These are phyloP conservation scores for Oscheius sp. DNA, from an alignment of 2,888 invertebrate species.

Conservation along the genomic window DNA sequence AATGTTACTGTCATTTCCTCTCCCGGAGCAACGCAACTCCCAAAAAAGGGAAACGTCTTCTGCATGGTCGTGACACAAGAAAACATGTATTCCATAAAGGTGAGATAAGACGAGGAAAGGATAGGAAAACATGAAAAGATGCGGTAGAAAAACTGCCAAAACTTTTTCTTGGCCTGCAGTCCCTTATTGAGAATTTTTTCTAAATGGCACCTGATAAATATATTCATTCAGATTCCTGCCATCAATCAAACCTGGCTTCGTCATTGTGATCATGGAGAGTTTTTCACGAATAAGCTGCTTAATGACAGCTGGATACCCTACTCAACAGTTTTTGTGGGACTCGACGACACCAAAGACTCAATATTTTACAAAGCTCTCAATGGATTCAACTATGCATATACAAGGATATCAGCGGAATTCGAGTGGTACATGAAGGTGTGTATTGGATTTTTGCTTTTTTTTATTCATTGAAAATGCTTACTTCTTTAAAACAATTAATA, in stretches of 20 bases:
- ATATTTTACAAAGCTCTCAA: neutral
- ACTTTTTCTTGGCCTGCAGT: too few relatives aligned
- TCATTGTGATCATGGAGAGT: conserved; percentile 6
- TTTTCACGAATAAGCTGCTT: neutral
- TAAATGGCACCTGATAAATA: too few relatives aligned
- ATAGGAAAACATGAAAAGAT: too few relatives aligned
- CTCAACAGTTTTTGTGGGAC: neutral
- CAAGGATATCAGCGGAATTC: neutral
- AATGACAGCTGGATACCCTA: neutral
- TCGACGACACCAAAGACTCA: neutral
- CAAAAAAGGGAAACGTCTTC: conserved; percentile 42
- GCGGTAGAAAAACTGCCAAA: too few relatives aligned
- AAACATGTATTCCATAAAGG: conserved; percentile 39
- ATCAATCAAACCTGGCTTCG: conserved; percentile 7
- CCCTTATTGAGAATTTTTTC: too few relatives aligned
- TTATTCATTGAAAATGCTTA: too few relatives aligned
- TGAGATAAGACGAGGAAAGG: too few relatives aligned
- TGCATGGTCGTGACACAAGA: conserved; percentile 43
- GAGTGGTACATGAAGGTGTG: conserved; percentile 16
- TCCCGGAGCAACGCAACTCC: conserved; percentile 35
- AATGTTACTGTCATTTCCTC: neutral
- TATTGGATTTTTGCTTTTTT: too few relatives aligned
- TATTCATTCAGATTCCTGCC: neutral
- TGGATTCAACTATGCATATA: conserved; percentile 8
- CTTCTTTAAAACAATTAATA: neutral